Conservation (phyloP, 2,797 vertebrate genomes). For the Bradypus variegatus region DNA sequence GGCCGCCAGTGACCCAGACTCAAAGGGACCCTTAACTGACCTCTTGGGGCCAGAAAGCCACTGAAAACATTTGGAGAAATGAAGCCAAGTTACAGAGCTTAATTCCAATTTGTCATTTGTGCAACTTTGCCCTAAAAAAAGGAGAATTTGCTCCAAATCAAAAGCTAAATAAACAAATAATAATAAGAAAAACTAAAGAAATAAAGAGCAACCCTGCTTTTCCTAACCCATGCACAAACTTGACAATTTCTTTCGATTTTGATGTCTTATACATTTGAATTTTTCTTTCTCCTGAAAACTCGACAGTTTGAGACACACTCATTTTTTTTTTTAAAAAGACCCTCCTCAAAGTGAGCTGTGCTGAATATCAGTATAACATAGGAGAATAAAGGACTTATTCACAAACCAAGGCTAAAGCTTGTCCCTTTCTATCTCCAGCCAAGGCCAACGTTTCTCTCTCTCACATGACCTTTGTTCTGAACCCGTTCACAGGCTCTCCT, state of each 20-base stretch:
- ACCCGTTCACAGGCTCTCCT: not conserved
- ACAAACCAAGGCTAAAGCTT: not conserved
- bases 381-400: not conserved
- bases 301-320: not conserved
- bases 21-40: not conserved
- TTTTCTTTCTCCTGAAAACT: not conserved
- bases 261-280: not conserved
- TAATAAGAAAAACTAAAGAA: not conserved
- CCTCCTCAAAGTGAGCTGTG: not conserved
- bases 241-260: not conserved
- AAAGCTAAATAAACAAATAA: not conserved
- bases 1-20: not conserved
- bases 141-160: not conserved
- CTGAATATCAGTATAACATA: not conserved
- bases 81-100: accelerated
- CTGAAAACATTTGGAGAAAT: not conserved
- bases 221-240: too few relatives aligned
- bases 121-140: not conserved
- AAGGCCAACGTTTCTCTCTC: not conserved
- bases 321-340: too few relatives aligned
- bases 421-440: not conserved
- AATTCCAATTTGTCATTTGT: not conserved
- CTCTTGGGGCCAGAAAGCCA: not conserved
- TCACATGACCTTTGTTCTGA: too few relatives aligned
- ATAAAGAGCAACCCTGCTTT: not conserved